Evolutionary conservation across 1,140 invertebrate genomes (phyloP), one percentile per base, ranked within the genome.

Genomic region (Aphelenchoides besseyi): DNA sequence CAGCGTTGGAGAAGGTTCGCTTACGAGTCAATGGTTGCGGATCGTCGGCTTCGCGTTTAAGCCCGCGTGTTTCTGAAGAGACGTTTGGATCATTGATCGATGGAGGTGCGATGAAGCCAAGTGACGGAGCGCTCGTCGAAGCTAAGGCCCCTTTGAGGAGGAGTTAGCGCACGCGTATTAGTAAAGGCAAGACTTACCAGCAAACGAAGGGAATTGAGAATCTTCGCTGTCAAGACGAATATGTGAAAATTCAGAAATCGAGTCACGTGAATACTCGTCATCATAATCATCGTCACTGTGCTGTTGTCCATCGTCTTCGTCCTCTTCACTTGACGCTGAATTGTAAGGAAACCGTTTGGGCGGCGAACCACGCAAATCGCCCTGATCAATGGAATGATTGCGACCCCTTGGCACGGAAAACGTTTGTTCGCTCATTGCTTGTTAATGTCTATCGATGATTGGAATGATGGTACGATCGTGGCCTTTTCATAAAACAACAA

Each of bases 1-100:
- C 74, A n/a, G 8, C 5, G 23, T 74, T 71, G 3, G 70, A 71
- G 29, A 72, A 72, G 23, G 74, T 77, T 37, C 74, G 64, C 62
- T 76, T 76, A 16, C 74, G 2, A 59, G 5, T 59, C 5, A 33
- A 29, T 28, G 55, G 5, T 8, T 5, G 18, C 5, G 18, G 55
- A 59, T 59, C 55, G 55, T 59, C 55, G 5, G 55, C 55, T 33
- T 5, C 55, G 5, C 55, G 55, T 33, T 59, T 59, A 12, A 16
- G 41, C 41, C 41, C 41, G 41, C 41, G 41, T 12, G 12, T 12
- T 48, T 48, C 41, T 48, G 41, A 48, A n/a, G n/a, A n/a, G n/a
- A n/a, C n/a, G n/a, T n/a, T n/a, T n/a, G n/a, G n/a, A 48, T 48
- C 41, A 48, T 12, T 12, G 23, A 23, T 12, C 12, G 41, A 23